A percentile compares a stretch with the other conserved stretches of the same genome.
phyloP scores from a whole-genome alignment of 2,797 vertebrate genomes.

The Oreochromis grahami region DNA sequence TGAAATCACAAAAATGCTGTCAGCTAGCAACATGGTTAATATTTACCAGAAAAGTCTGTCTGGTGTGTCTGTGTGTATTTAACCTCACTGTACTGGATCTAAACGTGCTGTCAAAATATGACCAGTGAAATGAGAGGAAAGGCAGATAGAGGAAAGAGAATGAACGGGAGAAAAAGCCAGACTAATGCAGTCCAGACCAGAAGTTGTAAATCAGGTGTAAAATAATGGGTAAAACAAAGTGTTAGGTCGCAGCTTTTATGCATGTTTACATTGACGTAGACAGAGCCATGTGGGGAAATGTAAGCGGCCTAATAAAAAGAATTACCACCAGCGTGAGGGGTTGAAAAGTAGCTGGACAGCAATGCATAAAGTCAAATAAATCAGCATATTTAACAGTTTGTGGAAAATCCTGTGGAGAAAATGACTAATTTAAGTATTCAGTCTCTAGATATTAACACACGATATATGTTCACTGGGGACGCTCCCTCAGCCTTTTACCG shows the following conservation, averaged over 20 bases:
- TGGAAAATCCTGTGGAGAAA: not conserved
- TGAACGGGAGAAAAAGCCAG: not conserved
- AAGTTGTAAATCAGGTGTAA: not conserved
- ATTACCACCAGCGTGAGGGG: not conserved
- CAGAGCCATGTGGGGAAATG: not conserved
- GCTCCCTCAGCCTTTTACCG: not conserved
- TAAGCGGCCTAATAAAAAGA: not conserved
- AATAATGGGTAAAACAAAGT: not conserved
- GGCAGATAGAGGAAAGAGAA: slow-evolving; percentile 16
- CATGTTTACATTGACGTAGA: not conserved
- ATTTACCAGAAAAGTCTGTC: slow-evolving; percentile 57
- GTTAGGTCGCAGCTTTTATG: not conserved
- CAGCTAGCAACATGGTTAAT: slow-evolving; percentile 54
- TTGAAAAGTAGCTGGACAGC: not conserved
- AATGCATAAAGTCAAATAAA: not conserved
- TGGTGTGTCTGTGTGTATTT: slow-evolving; percentile 13
- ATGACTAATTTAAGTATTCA: not conserved
- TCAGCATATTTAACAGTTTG: not conserved
- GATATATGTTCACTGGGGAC: not conserved
- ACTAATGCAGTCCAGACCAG: not conserved
- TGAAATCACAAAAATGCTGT: slow-evolving; percentile 45
- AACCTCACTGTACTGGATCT: slow-evolving; percentile 23
- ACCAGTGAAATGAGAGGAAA: slow-evolving; percentile 25
- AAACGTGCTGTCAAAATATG: slow-evolving; percentile 44
- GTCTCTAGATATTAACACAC: not conserved